These are phyloP conservation scores for Lasioglossum vierecki DNA, from an alignment of 2,888 invertebrate genomes.

Conservation along the genomic window DNA sequence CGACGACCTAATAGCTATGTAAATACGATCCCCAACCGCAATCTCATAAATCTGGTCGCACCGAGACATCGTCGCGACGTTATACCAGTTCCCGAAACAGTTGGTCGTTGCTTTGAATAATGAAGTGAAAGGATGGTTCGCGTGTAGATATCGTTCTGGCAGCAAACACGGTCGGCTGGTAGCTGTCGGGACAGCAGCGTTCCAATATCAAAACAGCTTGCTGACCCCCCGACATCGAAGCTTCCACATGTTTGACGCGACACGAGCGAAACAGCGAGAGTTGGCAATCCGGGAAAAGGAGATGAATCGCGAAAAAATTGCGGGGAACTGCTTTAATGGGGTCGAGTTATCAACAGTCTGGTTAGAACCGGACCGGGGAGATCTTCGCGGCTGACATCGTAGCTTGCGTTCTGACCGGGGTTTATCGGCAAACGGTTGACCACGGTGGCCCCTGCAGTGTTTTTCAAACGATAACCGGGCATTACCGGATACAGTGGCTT, in stretches of 20 bases:
- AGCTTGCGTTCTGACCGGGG: constrained; percentile 70
- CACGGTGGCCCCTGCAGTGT: constrained; percentile 72
- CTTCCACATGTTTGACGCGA: constrained; percentile 43
- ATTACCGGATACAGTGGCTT: constrained; percentile 76
- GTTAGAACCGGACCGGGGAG: constrained; percentile 74
- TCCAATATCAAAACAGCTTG: constrained; percentile 59
- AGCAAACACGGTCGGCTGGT: constrained; percentile 1
- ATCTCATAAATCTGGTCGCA: neutral
- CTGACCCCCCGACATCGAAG: constrained; percentile 64
- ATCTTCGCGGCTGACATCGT: constrained; percentile 74
- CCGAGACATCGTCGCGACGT: neutral
- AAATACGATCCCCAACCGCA: neutral
- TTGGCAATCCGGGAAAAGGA: constrained; percentile 49
- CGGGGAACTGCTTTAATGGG: constrained; percentile 72
- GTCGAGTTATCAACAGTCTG: constrained; percentile 76
- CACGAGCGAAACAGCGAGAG: constrained; percentile 19
- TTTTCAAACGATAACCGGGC: constrained; percentile 80
- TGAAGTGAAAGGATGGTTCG: neutral
- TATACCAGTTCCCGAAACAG: neutral
- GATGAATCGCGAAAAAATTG: constrained; percentile 44
- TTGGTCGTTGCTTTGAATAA: neutral
- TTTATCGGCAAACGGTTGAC: constrained; percentile 77
- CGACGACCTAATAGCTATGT: neutral
- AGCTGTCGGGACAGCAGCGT: constrained; percentile 30
- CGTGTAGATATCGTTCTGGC: neutral